phyloP scores from a whole-genome alignment of 2,797 vertebrate genomes.

The Luscinia luscinia region DNA sequence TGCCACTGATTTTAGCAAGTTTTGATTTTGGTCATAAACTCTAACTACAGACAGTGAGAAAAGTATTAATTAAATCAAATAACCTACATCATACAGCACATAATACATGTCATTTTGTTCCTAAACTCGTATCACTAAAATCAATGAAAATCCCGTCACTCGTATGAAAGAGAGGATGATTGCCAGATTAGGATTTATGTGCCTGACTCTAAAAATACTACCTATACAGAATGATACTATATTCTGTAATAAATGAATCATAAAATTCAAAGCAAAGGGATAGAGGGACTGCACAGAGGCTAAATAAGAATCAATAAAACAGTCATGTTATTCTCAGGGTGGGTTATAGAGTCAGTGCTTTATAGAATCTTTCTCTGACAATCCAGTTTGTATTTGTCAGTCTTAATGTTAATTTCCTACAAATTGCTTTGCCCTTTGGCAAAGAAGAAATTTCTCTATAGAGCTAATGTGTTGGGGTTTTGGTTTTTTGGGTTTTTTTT shows the following conservation, averaged over 20 bases:
- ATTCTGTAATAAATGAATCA: slow-evolving; percentile 48
- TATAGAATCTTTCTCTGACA: slow-evolving; percentile 10
- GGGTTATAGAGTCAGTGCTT: not conserved
- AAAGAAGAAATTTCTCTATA: not conserved
- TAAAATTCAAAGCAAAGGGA: slow-evolving; percentile 9
- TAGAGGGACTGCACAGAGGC: slow-evolving; percentile 6
- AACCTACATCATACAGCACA: not conserved
- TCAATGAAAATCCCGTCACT: slow-evolving; percentile 33
- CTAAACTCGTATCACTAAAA: not conserved
- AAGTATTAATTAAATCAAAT: not conserved
- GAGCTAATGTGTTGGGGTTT: not conserved
- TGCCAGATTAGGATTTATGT: slow-evolving; percentile 44
- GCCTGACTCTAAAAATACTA: slow-evolving; percentile 18
- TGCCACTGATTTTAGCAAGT: not conserved
- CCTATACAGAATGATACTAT: slow-evolving; percentile 2
- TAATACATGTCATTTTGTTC: not conserved
- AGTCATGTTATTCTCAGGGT: slow-evolving; percentile 4
- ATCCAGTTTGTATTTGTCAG: slow-evolving; percentile 22
- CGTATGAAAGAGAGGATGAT: not conserved
- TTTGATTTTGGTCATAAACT: not conserved
- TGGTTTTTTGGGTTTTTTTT: not conserved
- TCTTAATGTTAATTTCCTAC: slow-evolving; percentile 25
- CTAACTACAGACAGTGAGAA: not conserved
- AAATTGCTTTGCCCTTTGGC: not conserved
- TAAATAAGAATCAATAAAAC: slow-evolving; percentile 45